Evolutionary conservation across 2,113 vertebrate genomes (phyloP).

Genomic region (Phalacrocorax aristotelis): DNA sequence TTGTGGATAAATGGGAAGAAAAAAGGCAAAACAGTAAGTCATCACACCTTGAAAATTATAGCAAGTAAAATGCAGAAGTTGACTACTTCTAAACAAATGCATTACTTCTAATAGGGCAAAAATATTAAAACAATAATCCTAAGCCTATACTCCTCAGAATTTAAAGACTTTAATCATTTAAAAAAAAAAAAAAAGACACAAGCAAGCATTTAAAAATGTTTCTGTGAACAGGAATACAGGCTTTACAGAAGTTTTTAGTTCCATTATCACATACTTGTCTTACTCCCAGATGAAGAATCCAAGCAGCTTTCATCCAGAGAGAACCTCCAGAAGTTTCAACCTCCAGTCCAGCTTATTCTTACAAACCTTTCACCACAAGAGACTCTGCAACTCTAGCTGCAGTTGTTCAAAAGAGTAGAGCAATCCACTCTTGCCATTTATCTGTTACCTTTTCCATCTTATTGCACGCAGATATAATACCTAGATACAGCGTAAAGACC

Average conservation of each 20-base stretch:
- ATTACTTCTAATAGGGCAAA: background rate
- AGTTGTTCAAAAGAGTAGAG: background rate
- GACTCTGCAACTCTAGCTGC: background rate
- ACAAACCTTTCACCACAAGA: background rate
- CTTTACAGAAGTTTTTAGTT: background rate
- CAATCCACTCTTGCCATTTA: background rate
- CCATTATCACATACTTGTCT: background rate
- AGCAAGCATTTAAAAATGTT: background rate
- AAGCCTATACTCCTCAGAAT: background rate
- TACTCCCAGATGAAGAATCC: background rate
- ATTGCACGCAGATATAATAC: background rate
- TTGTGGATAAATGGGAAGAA: background rate
- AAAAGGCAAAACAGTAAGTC: rapidly evolving
- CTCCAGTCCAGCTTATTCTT: background rate
- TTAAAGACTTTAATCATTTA: background rate
- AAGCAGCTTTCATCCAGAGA: background rate
- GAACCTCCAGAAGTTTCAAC: background rate
- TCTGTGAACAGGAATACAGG: rapidly evolving
- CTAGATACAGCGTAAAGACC: background rate
- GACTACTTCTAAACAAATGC: background rate
- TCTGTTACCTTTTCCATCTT: background rate
- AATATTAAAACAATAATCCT: background rate
- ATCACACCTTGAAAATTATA: background rate
- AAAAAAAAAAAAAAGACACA: background rate
- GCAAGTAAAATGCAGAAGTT: rapidly evolving